A percentile compares a stretch with the other conserved stretches of the same genome.
phyloP scores from a whole-genome alignment of 2,888 invertebrate species.

The Drosophila mimica region DNA sequence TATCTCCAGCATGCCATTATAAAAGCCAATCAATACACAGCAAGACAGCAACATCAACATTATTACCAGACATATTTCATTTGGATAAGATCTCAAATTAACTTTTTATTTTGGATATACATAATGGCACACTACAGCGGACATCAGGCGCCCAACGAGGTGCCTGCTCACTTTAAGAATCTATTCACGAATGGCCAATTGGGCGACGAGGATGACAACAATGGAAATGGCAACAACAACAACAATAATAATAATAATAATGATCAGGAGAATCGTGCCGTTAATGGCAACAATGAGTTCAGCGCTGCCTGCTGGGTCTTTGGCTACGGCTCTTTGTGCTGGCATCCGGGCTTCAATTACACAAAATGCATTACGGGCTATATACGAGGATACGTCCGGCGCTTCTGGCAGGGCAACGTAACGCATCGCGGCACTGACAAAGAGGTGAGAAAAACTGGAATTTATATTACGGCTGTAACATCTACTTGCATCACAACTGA shows the following conservation, averaged over 20 bases:
- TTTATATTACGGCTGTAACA: neutral
- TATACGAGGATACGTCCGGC: slow-evolving; percentile 89
- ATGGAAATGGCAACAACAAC: slow-evolving; percentile 17
- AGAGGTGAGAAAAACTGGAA: slow-evolving; percentile 86
- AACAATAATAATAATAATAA: slow-evolving; percentile 27
- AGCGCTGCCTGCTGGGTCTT: slow-evolving; percentile 90
- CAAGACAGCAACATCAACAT: slow-evolving; percentile 10
- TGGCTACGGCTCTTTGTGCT: slow-evolving; percentile 97
- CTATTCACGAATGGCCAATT: slow-evolving; percentile 78
- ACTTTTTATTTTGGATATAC: slow-evolving; percentile 6
- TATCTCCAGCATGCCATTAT: slow-evolving; percentile 57
- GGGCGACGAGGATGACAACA: slow-evolving; percentile 56
- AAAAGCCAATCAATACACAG: slow-evolving; percentile 20
- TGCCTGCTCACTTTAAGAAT: slow-evolving; percentile 79
- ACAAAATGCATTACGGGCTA: slow-evolving; percentile 92
- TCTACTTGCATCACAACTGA: neutral
- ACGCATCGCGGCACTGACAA: slow-evolving; percentile 91
- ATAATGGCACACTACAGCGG: slow-evolving; percentile 72
- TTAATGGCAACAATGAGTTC: slow-evolving; percentile 52
- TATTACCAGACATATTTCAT: slow-evolving; percentile 18
- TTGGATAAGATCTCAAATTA: slow-evolving; percentile 41
- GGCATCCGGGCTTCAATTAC: slow-evolving; percentile 97
- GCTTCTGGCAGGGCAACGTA: slow-evolving; percentile 97
- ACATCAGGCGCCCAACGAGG: slow-evolving; percentile 52
- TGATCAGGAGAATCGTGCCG: slow-evolving; percentile 57